Percentiles rank a stretch among this genome's conserved stretches.
Conservation (phyloP, 1,140 invertebrate species). For the Gryllus bimaculatus region DNA sequence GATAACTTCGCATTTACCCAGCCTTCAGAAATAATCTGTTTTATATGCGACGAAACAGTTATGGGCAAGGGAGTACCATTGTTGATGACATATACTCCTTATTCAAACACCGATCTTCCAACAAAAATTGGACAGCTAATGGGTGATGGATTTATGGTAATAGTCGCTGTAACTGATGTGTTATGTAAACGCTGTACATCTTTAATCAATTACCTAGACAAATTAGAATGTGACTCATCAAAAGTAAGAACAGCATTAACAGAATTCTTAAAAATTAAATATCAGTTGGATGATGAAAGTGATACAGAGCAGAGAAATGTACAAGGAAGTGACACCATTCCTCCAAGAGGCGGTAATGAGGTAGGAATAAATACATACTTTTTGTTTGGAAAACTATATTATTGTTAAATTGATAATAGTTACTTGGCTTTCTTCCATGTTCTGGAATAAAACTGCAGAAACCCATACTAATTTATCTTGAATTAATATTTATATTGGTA, state of each 20-base stretch:
- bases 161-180: slow-evolving; percentile 25
- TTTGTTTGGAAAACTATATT: too few relatives aligned
- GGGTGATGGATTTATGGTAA: slow-evolving; percentile 27
- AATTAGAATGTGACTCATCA: slow-evolving; percentile 26
- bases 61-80: slow-evolving; percentile 21
- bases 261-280: slow-evolving; percentile 25
- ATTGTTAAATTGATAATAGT: too few relatives aligned
- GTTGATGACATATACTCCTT: slow-evolving; percentile 21
- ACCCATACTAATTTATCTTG: too few relatives aligned
- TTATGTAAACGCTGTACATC: slow-evolving; percentile 25
- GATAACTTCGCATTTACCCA: not conserved
- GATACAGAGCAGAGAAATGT: not conserved
- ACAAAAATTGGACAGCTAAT: slow-evolving; percentile 27
- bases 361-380: too few relatives aligned
- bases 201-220: slow-evolving; percentile 26
- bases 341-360: too few relatives aligned
- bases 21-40: slow-evolving; percentile 19
- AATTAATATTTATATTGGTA: too few relatives aligned
- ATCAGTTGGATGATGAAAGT: slow-evolving; percentile 21
- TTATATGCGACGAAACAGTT: slow-evolving; percentile 25
- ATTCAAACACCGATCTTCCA: slow-evolving; percentile 25
- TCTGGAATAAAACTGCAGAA: too few relatives aligned
- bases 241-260: slow-evolving; percentile 24
- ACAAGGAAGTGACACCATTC: too few relatives aligned
- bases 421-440: too few relatives aligned